Base-by-base conservation (phyloP, 2,888 invertebrate genomes). In the Chrysotoxum bicinctum region DNA sequence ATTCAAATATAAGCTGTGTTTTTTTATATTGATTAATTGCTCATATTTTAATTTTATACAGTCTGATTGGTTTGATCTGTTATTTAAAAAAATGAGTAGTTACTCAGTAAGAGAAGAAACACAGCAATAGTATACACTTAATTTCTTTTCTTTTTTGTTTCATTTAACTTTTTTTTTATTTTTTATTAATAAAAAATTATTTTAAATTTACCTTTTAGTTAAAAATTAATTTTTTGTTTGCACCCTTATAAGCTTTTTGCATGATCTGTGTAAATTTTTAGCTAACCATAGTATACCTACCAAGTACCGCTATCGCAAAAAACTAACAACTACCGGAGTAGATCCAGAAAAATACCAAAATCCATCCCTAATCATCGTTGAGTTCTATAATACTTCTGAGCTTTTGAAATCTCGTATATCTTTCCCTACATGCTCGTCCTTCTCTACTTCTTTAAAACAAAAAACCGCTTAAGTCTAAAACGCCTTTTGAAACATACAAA, bases 201-300 rank as follows among this genome's bases (percentile, higher is more conserved):
- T 26, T 26, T 62, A 16, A 12, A 16, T 35, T 23, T 16, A 16
- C 23, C n/a, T 23, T 23, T 66, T 66, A 23, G 23, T n/a, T 66
- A 50, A 1, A 66, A 35, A 35, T 50, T 35, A 50, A 30, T 23
- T 66, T 66, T 48, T 66, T n/a, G 35, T 76, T 73, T 85, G 85
- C 85, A 81, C 73, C 77, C 81, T 76, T 21, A 62, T 74, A 81
- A 80, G 85, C 85, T 81, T 83, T 81, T 48, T 85, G 85, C 85
- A 85, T 85, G 85, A 81, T 85, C 81, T 73, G 76, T 85, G 85
- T 85, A 85, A 52, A 66, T 50, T 52, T 32, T 52, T 79, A 77
- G 58, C 50, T 62, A 80, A 35, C 68, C 73, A 56, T 68, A 66
- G 12, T 21, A n/a, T n/a, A 58, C 56, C 56, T 76, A 70, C 23